phyloP scores from a whole-genome alignment of 1,140 invertebrate genomes.

The Leptinotarsa undecemlineata region DNA sequence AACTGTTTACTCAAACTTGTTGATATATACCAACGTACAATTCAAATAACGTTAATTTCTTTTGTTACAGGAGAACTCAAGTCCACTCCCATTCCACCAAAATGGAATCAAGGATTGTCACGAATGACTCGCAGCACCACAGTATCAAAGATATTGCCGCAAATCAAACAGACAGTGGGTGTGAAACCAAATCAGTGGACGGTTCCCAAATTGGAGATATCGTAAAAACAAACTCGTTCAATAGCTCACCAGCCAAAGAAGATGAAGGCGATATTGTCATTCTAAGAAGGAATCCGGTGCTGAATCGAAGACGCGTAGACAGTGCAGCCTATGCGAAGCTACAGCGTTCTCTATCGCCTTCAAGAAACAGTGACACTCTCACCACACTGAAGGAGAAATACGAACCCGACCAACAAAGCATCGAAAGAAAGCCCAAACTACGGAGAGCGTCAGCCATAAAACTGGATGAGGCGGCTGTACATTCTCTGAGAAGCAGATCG shows the following conservation, averaged over 20 bases:
- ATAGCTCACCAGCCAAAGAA: neutral
- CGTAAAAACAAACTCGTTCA: neutral
- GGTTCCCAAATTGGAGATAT: constrained; percentile 24
- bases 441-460: constrained; percentile 18
- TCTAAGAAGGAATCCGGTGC: constrained; percentile 30
- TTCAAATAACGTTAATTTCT: constrained; percentile 16
- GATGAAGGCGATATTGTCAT: constrained; percentile 40
- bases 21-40: neutral
- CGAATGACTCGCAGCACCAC: neutral
- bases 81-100: constrained; percentile 20
- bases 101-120: neutral
- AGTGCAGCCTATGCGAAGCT: constrained; percentile 45
- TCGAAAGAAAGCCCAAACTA: constrained; percentile 18
- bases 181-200: constrained; percentile 21
- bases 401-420: constrained; percentile 27
- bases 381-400: constrained; percentile 42
- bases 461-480: constrained; percentile 23
- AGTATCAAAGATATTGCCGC: neutral
- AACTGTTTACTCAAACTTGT: neutral
- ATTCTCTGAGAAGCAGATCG: constrained; percentile 38
- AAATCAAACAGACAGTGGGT: constrained; percentile 2
- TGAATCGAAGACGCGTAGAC: constrained; percentile 36
- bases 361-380: constrained; percentile 30
- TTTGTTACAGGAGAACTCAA: constrained; percentile 34
- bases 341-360: constrained; percentile 37